Percentiles rank a stretch among this genome's conserved stretches.
Evolutionary conservation across 2,888 invertebrate genomes (phyloP).

Genomic region (Leptinotarsa rubiginosa): DNA sequence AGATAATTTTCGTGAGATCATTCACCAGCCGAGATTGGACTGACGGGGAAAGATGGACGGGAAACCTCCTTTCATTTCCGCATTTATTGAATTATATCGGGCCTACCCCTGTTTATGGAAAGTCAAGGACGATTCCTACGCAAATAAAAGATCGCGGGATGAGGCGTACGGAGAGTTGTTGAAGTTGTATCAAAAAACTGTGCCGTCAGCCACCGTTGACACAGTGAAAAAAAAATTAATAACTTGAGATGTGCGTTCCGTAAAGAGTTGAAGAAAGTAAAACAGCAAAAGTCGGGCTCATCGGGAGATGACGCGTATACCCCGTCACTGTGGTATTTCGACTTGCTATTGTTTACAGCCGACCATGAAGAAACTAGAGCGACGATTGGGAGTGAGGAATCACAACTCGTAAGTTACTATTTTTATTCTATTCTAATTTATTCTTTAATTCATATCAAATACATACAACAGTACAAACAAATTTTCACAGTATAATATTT

Average conservation of each 20-base stretch:
- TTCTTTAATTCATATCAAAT: background rate
- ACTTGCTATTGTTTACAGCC: constrained; percentile 23
- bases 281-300: constrained; percentile 1
- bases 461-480: constrained; percentile 1
- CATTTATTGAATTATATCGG: constrained; percentile 7
- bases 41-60: constrained; percentile 1
- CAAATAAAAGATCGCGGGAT: background rate
- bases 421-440: constrained; percentile 16
- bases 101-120: constrained; percentile 5
- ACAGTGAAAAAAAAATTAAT: constrained; percentile 14
- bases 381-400: background rate
- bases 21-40: background rate
- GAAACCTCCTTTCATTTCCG: constrained; percentile 12
- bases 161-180: constrained; percentile 13
- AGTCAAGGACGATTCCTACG: constrained; percentile 1
- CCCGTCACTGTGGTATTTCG: constrained; percentile 28
- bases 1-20: background rate
- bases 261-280: constrained; percentile 9
- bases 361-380: constrained; percentile 24
- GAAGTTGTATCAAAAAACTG: constrained; percentile 9
- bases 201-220: background rate
- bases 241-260: background rate
- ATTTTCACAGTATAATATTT: constrained; percentile 12
- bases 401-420: constrained; percentile 12
- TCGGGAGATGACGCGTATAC: constrained; percentile 20